Base-by-base conservation (phyloP, 2,888 invertebrate species). In the Leucophenga montana region DNA sequence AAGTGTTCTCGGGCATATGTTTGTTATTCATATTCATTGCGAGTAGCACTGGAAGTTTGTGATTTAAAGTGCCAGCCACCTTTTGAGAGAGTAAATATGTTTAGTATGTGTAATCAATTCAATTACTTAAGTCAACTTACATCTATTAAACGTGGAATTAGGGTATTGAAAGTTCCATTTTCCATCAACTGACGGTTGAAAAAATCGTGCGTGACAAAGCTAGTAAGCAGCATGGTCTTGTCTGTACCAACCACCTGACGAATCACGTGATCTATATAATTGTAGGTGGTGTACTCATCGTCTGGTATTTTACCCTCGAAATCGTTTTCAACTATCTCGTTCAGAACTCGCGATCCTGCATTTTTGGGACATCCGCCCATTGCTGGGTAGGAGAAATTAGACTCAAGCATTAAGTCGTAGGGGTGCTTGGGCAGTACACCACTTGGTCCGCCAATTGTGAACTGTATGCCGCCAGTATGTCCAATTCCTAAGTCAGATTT, bases 141-240 rank as follows among this genome's bases (percentile, higher is more conserved):
- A 85, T 91, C 91, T 44, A 89, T 87, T 1, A 91, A 82, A 31
- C 90, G 89, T 13, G 90, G 89, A n/a, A 88, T 86, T 81, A 90
- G 85, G 0, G 85, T 83, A 22, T 80, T 77, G 71, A 90, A 90
- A 53, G 90, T 88, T 1, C 89, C 90, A 62, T 89, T 86, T 67
- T 88, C 87, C 33, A 88, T 77, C 1, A 86, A 78, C 11, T 86
- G 85, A 5, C 83, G 82, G 46, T 87, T 86, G 68, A 90, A 89
- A 71, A 89, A 90, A 67, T 89, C 88, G 20, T 89, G 87, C 2
- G 87, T 85, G 1, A 90, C 76, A n/a, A 89, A 86, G 70, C 89
- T 89, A 20, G 88, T 88, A 46, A 90, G 76, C 6, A 88, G 82
- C 75, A 88, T 89, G 18, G 88, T 85, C 74, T 90, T 90, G 68